phyloP scores from a whole-genome alignment of 2,113 vertebrate genomes.

The Accipiter cooperii region DNA sequence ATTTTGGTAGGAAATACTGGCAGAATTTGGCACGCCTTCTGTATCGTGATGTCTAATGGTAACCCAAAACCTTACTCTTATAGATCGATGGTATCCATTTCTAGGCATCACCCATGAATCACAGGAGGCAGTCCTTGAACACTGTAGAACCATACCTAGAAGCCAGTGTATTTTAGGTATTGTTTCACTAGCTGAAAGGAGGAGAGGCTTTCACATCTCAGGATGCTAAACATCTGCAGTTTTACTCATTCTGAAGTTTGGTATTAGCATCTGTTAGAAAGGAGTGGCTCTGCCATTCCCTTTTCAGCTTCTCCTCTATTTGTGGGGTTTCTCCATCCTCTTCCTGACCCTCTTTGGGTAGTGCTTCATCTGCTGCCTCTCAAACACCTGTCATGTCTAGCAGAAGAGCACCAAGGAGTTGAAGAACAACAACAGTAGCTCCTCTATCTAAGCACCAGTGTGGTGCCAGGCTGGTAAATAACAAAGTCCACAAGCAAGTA shows the following conservation, averaged over 20 bases:
- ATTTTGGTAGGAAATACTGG: neutral
- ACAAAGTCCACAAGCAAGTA: neutral
- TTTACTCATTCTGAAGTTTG: neutral
- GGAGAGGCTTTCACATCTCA: neutral
- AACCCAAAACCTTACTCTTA: neutral
- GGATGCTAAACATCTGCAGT: neutral
- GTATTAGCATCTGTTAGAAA: neutral
- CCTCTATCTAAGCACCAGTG: neutral
- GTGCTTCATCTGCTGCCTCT: neutral
- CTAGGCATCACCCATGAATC: neutral
- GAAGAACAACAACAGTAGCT: neutral
- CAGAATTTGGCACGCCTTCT: neutral
- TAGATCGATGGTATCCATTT: fast-evolving
- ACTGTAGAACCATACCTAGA: neutral
- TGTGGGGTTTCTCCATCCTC: neutral
- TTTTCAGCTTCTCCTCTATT: neutral
- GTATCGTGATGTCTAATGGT: too few relatives aligned
- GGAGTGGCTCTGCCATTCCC: neutral
- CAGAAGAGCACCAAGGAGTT: neutral
- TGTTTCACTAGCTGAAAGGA: neutral
- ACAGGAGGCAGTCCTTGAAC: neutral
- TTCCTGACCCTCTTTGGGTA: neutral
- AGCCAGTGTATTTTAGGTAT: neutral
- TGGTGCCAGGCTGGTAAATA: neutral
- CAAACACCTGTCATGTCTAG: fast-evolving